Conservation (phyloP, 1,140 invertebrate species). For the Brachionus angularis region DNA sequence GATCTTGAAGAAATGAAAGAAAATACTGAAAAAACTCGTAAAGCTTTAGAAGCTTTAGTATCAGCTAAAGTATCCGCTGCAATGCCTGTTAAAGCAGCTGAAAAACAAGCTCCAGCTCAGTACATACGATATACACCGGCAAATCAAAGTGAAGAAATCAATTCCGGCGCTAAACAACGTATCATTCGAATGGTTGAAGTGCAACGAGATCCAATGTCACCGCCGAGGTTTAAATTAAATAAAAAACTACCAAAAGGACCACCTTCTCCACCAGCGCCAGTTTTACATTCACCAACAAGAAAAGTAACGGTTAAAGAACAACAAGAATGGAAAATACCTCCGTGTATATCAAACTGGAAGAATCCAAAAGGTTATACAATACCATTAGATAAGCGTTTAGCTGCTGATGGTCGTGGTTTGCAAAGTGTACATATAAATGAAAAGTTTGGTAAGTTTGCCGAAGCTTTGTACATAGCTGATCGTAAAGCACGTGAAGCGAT, state of each 20-base stretch:
- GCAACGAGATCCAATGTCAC: slow-evolving; percentile 95
- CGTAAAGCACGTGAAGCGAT: slow-evolving; percentile 93
- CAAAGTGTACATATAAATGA: slow-evolving; percentile 97
- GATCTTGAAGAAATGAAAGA: slow-evolving; percentile 66
- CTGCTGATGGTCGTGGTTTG: slow-evolving; percentile 91
- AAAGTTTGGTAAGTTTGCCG: slow-evolving; percentile 96
- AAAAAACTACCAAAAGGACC: slow-evolving; percentile 85
- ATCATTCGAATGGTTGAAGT: slow-evolving; percentile 94
- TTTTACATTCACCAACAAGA: slow-evolving; percentile 93
- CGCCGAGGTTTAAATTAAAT: slow-evolving; percentile 83
- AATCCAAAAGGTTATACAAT: slow-evolving; percentile 97
- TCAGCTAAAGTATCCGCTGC: slow-evolving; percentile 68
- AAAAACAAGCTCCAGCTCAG: slow-evolving; percentile 83
- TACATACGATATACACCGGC: slow-evolving; percentile 85
- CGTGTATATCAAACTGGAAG: slow-evolving; percentile 99
- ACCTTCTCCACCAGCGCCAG: slow-evolving; percentile 91
- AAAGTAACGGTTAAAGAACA: slow-evolving; percentile 97
- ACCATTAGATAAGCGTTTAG: slow-evolving; percentile 92
- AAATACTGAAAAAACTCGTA: slow-evolving; percentile 56
- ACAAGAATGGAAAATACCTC: slow-evolving; percentile 99
- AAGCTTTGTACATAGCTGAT: slow-evolving; percentile 95
- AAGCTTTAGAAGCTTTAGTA: slow-evolving; percentile 56
- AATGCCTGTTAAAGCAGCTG: slow-evolving; percentile 83
- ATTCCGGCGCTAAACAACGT: slow-evolving; percentile 92
- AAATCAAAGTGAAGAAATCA: slow-evolving; percentile 88